These are phyloP conservation scores for Drosophila pandora DNA, from an alignment of 1,140 invertebrate species.

Conservation along the genomic window DNA sequence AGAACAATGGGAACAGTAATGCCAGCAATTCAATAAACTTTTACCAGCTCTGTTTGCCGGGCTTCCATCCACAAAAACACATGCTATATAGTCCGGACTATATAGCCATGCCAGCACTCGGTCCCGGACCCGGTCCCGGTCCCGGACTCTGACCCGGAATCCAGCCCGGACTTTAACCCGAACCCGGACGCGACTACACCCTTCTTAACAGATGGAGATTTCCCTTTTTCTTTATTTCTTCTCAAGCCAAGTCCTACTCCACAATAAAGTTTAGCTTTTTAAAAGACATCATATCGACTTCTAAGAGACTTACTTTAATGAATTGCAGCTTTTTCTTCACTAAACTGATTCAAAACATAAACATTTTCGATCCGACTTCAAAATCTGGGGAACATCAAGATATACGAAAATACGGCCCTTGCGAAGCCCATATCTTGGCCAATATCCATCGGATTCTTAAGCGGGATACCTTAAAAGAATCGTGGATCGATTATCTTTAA, in stretches of 20 bases:
- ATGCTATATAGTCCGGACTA: not conserved
- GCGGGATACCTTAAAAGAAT: not conserved
- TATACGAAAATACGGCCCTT: not conserved
- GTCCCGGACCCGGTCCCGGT: not conserved
- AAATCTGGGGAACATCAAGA: not conserved
- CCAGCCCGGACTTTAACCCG: no score
- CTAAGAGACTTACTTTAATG: not conserved
- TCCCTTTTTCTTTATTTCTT: not conserved
- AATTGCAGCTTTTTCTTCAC: not conserved
- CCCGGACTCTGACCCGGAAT: not conserved
- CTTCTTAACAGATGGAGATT: not conserved
- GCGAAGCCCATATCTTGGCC: not conserved
- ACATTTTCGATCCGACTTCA: not conserved
- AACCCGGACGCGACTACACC: not conserved
- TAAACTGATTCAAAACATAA: not conserved
- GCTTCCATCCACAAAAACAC: slow-evolving; percentile 6
- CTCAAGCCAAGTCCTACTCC: not conserved
- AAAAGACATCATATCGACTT: not conserved
- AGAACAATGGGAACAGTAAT: slow-evolving; percentile 44
- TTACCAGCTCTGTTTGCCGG: slow-evolving; percentile 6
- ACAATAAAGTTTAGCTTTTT: not conserved
- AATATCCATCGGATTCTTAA: not conserved
- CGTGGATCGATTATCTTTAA: not conserved
- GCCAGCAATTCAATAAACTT: slow-evolving; percentile 57
- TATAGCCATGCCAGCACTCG: not conserved